Percentiles rank a stretch among this genome's conserved stretches.
phyloP scores from a whole-genome alignment of 2,888 invertebrate species.

The Acanthococcus lagerstroemiae region DNA sequence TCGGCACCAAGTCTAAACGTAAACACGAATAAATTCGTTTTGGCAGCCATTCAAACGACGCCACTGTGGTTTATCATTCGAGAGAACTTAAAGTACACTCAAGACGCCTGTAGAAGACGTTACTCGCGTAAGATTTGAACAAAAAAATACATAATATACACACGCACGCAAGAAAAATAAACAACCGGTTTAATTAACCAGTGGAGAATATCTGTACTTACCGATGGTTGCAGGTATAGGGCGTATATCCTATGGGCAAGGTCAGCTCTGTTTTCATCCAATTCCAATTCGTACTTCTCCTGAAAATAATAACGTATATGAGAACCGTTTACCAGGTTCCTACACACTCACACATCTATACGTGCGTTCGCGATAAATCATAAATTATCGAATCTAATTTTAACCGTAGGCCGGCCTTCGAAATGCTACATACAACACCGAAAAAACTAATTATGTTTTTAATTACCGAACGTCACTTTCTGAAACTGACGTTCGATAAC shows the following conservation, averaged over 20 bases:
- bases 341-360: not conserved
- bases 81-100: too few species aligned
- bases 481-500: not conserved
- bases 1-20: too few species aligned
- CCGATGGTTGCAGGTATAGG: slow-evolving; percentile 51
- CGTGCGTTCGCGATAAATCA: not conserved
- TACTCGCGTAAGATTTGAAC: too few species aligned
- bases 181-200: slow-evolving; percentile 20
- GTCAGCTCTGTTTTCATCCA: slow-evolving; percentile 74
- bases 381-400: not conserved
- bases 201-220: slow-evolving; percentile 37
- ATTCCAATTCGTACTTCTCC: slow-evolving; percentile 85
- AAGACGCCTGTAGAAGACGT: too few species aligned
- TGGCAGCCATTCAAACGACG: too few species aligned
- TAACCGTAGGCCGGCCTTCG: not conserved
- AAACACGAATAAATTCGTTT: too few species aligned
- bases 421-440: not conserved
- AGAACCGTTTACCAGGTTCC: not conserved
- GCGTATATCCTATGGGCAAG: slow-evolving; percentile 58
- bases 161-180: slow-evolving; percentile 5
- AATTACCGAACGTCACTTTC: not conserved
- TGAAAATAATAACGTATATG: slow-evolving; percentile 37
- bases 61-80: too few species aligned
- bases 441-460: not conserved
- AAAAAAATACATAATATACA: not conserved